These are phyloP conservation scores for Apoda limacodes DNA, from an alignment of 2,888 invertebrate genomes.

Conservation along the genomic window DNA sequence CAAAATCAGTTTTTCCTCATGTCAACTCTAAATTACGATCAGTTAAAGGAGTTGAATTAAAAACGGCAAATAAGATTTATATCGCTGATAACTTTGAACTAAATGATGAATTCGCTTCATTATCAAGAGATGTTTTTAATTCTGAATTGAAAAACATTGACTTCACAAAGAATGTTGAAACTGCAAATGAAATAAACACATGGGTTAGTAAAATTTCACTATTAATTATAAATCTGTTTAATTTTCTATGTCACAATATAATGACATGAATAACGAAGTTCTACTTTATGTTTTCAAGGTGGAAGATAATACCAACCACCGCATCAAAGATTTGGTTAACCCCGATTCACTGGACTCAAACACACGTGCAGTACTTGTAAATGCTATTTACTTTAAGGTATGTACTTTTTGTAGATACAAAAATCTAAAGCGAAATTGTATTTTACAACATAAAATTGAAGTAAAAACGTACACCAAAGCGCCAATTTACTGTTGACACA, in stretches of 20 bases:
- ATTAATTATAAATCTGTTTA: too few species aligned
- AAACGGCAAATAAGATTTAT: slow-evolving; percentile 78
- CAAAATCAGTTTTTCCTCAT: slow-evolving; percentile 32
- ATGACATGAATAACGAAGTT: neutral
- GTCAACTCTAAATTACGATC: slow-evolving; percentile 27
- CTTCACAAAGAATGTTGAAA: slow-evolving; percentile 57
- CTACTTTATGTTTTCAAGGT: slow-evolving; percentile 48
- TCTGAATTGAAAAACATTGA: slow-evolving; percentile 73
- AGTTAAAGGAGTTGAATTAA: slow-evolving; percentile 63
- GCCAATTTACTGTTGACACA: too few species aligned
- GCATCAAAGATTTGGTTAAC: slow-evolving; percentile 69
- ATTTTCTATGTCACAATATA: too few species aligned
- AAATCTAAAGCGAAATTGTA: too few species aligned
- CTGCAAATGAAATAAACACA: slow-evolving; percentile 74
- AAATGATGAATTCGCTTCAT: slow-evolving; percentile 61
- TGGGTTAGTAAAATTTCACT: too few species aligned
- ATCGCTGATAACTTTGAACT: slow-evolving; percentile 58
- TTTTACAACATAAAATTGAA: too few species aligned
- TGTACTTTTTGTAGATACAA: too few species aligned
- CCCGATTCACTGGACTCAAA: slow-evolving; percentile 48
- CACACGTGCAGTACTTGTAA: slow-evolving; percentile 79
- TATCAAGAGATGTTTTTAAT: slow-evolving; percentile 68
- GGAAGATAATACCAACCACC: slow-evolving; percentile 49
- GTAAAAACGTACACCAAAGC: too few species aligned
- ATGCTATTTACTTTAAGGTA: slow-evolving; percentile 88